Percentiles rank a stretch among this genome's conserved stretches.
phyloP scores from a whole-genome alignment of 92 coral and sea anemone species.

The Galaxea fascicularis region DNA sequence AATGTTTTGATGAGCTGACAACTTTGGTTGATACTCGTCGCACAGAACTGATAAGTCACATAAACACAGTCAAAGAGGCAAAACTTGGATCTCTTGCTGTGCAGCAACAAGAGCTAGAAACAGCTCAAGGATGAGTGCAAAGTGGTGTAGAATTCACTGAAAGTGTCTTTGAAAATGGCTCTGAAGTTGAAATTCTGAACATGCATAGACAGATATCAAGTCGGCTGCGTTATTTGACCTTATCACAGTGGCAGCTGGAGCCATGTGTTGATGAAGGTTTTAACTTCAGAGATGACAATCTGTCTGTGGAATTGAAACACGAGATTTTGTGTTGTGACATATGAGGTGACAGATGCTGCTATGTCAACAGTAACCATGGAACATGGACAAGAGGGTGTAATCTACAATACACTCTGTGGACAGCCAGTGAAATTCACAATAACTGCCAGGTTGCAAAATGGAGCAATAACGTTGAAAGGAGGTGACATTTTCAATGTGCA shows the following conservation, averaged over 20 bases:
- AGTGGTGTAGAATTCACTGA: constrained; percentile 69
- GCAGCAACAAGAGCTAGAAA: constrained; percentile 56
- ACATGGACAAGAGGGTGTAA: constrained; percentile 40
- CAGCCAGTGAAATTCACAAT: constrained; percentile 44
- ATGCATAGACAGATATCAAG: constrained; percentile 53
- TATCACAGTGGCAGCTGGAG: constrained; percentile 22
- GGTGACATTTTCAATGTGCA: constrained; percentile 36
- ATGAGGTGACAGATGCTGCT: constrained; percentile 25
- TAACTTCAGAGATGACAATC: constrained; percentile 21
- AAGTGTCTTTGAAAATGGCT: constrained; percentile 57
- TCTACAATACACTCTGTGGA: constrained; percentile 54
- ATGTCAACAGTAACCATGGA: constrained; percentile 41
- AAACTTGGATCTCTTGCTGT: constrained; percentile 47
- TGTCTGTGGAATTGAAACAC: background rate
- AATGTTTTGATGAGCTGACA: constrained; percentile 21
- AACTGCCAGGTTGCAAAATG: constrained; percentile 23
- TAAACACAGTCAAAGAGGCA: constrained; percentile 11
- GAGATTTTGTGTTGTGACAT: constrained; percentile 32
- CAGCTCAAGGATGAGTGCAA: constrained; percentile 39
- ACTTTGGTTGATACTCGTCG: constrained; percentile 22
- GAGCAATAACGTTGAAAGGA: background rate
- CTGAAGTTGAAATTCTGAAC: constrained; percentile 61
- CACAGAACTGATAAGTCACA: constrained; percentile 7
- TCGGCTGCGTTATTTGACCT: constrained; percentile 45
- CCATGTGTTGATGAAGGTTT: constrained; percentile 44